Base-by-base conservation (phyloP, 1,140 invertebrate species). In the Forficula auricularia region DNA sequence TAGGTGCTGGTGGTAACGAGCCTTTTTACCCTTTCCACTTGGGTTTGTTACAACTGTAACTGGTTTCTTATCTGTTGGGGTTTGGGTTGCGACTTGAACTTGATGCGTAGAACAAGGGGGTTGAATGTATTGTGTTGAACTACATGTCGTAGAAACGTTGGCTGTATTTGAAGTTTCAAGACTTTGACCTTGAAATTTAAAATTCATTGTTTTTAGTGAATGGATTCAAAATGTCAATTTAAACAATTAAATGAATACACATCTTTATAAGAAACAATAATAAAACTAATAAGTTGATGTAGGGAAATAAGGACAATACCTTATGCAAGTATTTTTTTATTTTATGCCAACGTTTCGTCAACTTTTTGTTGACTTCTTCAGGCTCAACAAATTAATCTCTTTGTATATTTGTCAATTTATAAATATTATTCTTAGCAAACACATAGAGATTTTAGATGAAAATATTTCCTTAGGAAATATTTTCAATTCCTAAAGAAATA, bases 41-140 rank as follows among this genome's bases (percentile, higher is more conserved):
- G 56, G 50, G 48, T 49, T 15, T 48, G 55, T 31, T 38, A 62
- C 44, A 32, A 20, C 32, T 44, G 45, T 30, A 2, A 19, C 32
- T 22, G 52, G 50, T 46, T 52, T 54, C 13, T 49, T 30, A 19
- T 37, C 13, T 10, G 43, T 22, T 6, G 43, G 55, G 49, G 70
- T 72, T 44, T 71, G 69, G 0, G 72, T 75, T 2, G 67, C 68
- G 10, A 74, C 72, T 57, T 74, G 64, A 2, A 73, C 67, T 50
- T 71, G 70, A 46, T 64, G 61, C 4, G 55, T 54, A 7, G 40
- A 57, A 34, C 51, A 55, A 7, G 52, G 38, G 49, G 61, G 57
- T 44, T 58, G 59, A 7, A 52, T 51, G 44, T 55, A 59, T 32
- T 47, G 59, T 40, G 44, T 30, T 3, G 44, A 35, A 35, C 35